A percentile compares a stretch with the other conserved stretches of the same genome.
Evolutionary conservation across 2,113 vertebrate genomes (phyloP).

Genomic region (Callithrix jacchus): DNA sequence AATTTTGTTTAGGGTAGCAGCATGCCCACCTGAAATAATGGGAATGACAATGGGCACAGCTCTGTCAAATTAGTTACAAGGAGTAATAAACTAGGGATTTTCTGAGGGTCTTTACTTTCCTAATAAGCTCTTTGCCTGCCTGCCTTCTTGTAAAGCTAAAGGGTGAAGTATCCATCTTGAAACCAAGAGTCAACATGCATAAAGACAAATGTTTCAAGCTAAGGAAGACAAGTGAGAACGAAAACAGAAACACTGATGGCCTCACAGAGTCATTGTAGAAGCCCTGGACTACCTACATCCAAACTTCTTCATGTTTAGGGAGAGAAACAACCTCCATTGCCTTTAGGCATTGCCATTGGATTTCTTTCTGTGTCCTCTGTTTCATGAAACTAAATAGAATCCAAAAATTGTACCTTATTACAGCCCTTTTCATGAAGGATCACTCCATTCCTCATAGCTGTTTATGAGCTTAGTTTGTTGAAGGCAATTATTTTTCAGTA

Average conservation of each 20-base stretch:
- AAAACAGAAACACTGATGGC: not conserved
- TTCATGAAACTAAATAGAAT: slow-evolving; percentile 1
- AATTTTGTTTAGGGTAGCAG: not conserved
- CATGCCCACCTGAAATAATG: not conserved
- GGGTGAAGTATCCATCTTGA: not conserved
- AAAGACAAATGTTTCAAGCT: not conserved
- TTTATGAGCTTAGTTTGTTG: not conserved
- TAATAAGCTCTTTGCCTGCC: not conserved
- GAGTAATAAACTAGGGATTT: not conserved
- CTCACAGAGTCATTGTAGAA: not conserved
- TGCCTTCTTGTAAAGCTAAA: not conserved
- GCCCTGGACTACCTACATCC: not conserved
- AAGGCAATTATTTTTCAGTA: not conserved
- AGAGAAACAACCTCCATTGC: not conserved
- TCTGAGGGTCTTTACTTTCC: not conserved
- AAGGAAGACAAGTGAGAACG: not conserved
- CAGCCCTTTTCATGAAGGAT: not conserved
- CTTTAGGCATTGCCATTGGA: not conserved
- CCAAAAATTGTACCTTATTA: not conserved
- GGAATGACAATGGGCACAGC: not conserved
- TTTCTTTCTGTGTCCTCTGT: not conserved
- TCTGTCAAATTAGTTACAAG: not conserved
- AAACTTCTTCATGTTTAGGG: not conserved
- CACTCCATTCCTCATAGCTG: not conserved
- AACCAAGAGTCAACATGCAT: not conserved